Percentiles rank a stretch among this genome's conserved stretches.
Conservation (phyloP, 2,113 vertebrate genomes). For the Eulemur macaco region DNA sequence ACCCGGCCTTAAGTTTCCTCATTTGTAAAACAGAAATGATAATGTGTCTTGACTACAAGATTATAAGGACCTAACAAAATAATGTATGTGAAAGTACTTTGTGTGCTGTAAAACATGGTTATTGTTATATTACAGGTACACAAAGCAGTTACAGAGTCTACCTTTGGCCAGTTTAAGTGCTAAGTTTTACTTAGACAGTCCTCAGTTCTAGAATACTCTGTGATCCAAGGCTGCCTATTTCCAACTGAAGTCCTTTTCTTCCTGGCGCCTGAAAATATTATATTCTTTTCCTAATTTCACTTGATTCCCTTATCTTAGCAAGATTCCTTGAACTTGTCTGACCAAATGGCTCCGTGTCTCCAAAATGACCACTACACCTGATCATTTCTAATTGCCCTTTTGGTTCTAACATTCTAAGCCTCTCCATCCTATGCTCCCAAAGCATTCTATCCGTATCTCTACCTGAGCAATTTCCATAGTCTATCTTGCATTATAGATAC, state of each 20-base stretch:
- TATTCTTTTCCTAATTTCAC: constrained; percentile 14
- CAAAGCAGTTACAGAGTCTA: neutral
- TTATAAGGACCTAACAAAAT: neutral
- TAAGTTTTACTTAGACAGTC: neutral
- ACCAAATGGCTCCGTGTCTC: neutral
- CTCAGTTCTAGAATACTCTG: neutral
- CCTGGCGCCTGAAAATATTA: neutral
- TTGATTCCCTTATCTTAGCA: neutral
- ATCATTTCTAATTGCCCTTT: neutral
- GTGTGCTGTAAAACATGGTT: neutral
- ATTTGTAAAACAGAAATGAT: constrained; percentile 37
- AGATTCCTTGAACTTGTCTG: neutral
- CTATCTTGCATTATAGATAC: neutral
- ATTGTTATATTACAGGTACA: neutral
- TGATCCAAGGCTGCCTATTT: neutral
- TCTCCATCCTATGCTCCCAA: neutral
- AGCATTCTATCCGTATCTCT: neutral
- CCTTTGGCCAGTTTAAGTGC: neutral
- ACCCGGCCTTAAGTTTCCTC: neutral
- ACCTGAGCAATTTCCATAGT: neutral
- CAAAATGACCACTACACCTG: neutral
- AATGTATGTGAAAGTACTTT: neutral
- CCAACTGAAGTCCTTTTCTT: neutral
- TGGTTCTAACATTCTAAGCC: neutral
- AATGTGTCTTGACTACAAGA: neutral